Percentiles rank a stretch among this genome's conserved stretches.
These are phyloP conservation scores for Enteromius fasciolatus DNA, from an alignment of 2,797 vertebrate species.

Conservation along the genomic window DNA sequence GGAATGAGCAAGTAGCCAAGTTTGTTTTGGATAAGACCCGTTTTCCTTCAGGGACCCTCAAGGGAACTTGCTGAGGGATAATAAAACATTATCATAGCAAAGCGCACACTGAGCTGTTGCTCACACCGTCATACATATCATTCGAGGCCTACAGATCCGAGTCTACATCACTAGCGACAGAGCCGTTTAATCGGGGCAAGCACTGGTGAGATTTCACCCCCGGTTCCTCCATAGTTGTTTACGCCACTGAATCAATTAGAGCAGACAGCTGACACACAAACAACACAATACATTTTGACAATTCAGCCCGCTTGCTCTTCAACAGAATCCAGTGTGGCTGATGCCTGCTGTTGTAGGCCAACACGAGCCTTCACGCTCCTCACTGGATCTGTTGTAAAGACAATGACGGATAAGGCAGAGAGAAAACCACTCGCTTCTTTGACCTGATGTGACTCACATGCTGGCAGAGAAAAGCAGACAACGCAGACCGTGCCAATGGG, in stretches of 20 bases:
- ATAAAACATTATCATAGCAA: neutral
- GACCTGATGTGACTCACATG: conserved; percentile 18
- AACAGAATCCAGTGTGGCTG: neutral
- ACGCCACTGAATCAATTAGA: conserved; percentile 23
- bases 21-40: neutral
- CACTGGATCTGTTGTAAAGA: conserved; percentile 6
- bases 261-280: conserved; percentile 36
- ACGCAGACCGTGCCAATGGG: neutral
- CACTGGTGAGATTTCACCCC: conserved; percentile 19
- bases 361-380: conserved; percentile 11
- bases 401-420: neutral
- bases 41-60: conserved; percentile 7
- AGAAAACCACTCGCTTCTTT: conserved; percentile 21
- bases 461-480: conserved; percentile 29
- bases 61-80: conserved; percentile 1
- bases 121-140: neutral
- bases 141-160: neutral
- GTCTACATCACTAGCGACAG: conserved; percentile 3
- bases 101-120: neutral
- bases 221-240: conserved; percentile 30
- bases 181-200: conserved; percentile 3
- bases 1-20: neutral
- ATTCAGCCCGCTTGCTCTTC: conserved; percentile 2
- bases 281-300: conserved; percentile 13
- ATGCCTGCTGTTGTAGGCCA: neutral